Evolutionary conservation across 2,113 vertebrate genomes (phyloP).

Genomic region (Anarhynchus alexandrinus): DNA sequence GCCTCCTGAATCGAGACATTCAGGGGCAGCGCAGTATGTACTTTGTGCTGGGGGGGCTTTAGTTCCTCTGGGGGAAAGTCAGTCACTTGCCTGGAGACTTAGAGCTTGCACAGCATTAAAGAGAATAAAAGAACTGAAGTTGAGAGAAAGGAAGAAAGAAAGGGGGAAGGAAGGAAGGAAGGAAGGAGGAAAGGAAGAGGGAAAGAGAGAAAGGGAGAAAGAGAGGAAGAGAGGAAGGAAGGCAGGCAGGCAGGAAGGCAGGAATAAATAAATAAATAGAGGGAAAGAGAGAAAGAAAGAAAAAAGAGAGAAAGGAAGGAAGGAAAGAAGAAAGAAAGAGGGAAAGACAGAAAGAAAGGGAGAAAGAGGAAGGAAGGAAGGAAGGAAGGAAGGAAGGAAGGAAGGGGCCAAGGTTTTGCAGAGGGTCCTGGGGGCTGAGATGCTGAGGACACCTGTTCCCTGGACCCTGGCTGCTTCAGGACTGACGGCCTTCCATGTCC

Average conservation of each 20-base stretch:
- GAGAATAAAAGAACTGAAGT: background rate
- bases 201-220: fast-evolving
- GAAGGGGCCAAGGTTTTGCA: background rate
- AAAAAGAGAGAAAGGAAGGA: no score
- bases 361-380: no score
- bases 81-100: background rate
- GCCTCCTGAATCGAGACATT: slow-evolving; percentile 23
- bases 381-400: background rate
- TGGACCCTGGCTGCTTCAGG: background rate
- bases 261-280: no score
- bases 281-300: no score
- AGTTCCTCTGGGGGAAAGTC: background rate
- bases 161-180: fast-evolving
- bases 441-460: background rate
- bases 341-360: no score
- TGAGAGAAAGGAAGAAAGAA: background rate
- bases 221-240: fast-evolving
- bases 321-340: no score
- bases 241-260: no score
- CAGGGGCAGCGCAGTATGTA: background rate
- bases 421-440: background rate
- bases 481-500: background rate
- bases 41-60: background rate
- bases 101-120: background rate
- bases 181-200: fast-evolving